Evolutionary conservation across 2,113 vertebrate genomes (phyloP), one percentile per base, ranked within the genome.

Genomic region (Forbesichthys agassizii): DNA sequence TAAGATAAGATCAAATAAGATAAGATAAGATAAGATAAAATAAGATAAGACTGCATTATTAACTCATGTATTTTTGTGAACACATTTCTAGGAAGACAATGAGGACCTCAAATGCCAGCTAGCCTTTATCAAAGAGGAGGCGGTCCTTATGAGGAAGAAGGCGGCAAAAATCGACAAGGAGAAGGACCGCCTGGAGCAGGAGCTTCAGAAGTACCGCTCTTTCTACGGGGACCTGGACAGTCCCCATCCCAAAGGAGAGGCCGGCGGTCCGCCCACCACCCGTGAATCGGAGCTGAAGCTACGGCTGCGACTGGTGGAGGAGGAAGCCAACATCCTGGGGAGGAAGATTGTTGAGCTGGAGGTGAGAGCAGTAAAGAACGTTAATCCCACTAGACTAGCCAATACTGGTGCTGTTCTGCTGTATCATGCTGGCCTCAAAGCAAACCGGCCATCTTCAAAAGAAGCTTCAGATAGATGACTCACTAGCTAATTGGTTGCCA

Each of bases 141-240:
- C 96, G 0, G 92, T 93, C 47, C 85, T 99, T 51, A 97, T 99
- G 97, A 94, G 96, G 74, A 98, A 98, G 92, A 98, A 98, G 90
- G 94, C 96, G 71, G 97, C 96, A 58, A 98, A 95, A 87, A 95
- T 97, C 0, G 97, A 98, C 81, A 98, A 98, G 79, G 97, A 98
- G 71, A 98, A 98, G 82, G 97, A 99, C 81, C 88, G 94, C 42
- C 89, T 97, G 18, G 97, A 99, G 61, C 94, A 96, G 0, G 96
- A 99, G 87, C 91, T 99, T 13, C 96, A 98, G 85, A 98, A 98
- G 79, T 99, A 99, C 64, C 91, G 95, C 51, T 97, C 96, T 0
- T 96, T 99, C 84, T 99, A 98, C 6, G 97, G 97, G 0, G 96
- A 99, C 66, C 92, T 99, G 75, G 96, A 99, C 85, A 97, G 95